These are phyloP conservation scores for Numida meleagris DNA, from an alignment of 2,113 vertebrate species.

Conservation along the genomic window DNA sequence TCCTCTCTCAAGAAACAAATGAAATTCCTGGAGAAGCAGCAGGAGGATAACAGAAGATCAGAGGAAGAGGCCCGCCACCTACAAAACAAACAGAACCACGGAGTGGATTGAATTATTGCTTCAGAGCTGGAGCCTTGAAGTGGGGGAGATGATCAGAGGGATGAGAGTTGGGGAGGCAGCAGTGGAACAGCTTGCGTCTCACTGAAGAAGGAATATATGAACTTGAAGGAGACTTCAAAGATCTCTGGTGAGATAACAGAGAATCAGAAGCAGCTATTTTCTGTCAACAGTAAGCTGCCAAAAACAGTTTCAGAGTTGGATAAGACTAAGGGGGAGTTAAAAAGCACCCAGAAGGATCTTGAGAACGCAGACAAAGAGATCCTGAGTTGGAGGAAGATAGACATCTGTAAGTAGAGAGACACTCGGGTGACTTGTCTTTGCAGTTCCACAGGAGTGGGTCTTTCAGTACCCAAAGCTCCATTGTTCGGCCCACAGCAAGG, in stretches of 20 bases:
- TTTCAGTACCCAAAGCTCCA: slow-evolving; percentile 79
- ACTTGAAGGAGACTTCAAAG: slow-evolving; percentile 86
- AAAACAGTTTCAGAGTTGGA: slow-evolving; percentile 78
- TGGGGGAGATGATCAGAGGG: slow-evolving; percentile 93
- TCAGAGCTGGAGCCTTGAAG: slow-evolving; percentile 89
- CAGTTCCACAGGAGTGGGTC: neutral
- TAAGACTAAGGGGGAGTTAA: slow-evolving; percentile 84
- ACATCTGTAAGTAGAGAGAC: slow-evolving; percentile 86
- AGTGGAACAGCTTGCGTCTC: slow-evolving; percentile 95
- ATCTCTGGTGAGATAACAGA: slow-evolving; percentile 86
- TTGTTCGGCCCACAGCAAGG: slow-evolving; percentile 72
- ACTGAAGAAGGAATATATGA: slow-evolving; percentile 97
- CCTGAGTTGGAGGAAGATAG: slow-evolving; percentile 92
- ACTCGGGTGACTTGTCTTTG: slow-evolving; percentile 88
- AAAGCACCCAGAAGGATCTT: slow-evolving; percentile 88
- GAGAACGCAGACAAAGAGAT: slow-evolving; percentile 90
- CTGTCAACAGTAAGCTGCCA: slow-evolving; percentile 88
- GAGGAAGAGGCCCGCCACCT: slow-evolving; percentile 88
- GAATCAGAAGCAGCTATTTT: slow-evolving; percentile 89
- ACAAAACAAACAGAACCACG: slow-evolving; percentile 83
- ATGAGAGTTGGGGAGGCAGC: slow-evolving; percentile 91
- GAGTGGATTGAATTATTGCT: slow-evolving; percentile 89
- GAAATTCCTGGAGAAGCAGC: slow-evolving; percentile 89
- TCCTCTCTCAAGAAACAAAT: slow-evolving; percentile 93
- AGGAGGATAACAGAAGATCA: slow-evolving; percentile 82